Evolutionary conservation across 92 coral and sea anemone species (phyloP), one percentile per base, ranked within the genome.

Genomic region (Parazoanthus atlanticus): DNA sequence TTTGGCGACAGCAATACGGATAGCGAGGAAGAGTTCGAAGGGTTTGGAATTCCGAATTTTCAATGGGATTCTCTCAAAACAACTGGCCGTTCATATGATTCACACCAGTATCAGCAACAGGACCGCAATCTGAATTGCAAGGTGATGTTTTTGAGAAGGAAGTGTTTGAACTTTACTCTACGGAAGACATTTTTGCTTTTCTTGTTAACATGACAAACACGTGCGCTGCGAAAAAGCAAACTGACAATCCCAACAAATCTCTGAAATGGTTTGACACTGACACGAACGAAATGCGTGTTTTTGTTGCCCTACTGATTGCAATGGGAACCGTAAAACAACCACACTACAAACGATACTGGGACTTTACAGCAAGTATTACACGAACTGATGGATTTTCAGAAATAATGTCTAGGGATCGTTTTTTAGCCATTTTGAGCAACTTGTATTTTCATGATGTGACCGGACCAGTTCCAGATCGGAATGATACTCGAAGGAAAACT

Each of bases 271-370:
- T 58, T 58, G 67, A 58, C 67, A 58, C n/a, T 58, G 67, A 58
- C n/a, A 58, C 67, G 23, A 23, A 21, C 6, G 67, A 58, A 58
- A 58, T 58, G 67, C 67, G n/a, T 3, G 67, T 58, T 58, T 86
- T 86, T 75, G 49, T 86, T 72, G 89, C 71, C 8, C 72, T 86
- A 10, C 33, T 76, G 8, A 61, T 86, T 29, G 69, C 80, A 75
- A 76, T 86, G 85, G 89, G 89, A 15, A 86, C 69, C 26, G 84
- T 86, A 0, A 75, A 75, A 46, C 78, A 40, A 17, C 89, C 88
- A 6, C 52, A 23, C 19, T 58, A 58, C 76, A 61, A 36, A 28
- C 38, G 23, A 13, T 84, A 84, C 69, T 85, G 89, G 82, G 56
- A 78, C 17, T 23, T 17, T 25, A 85, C 78, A n/a, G 25, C 21